Percentiles rank a stretch among this genome's conserved stretches.
phyloP scores from a whole-genome alignment of 2,888 invertebrate species.

The Dasypogon diadema region DNA sequence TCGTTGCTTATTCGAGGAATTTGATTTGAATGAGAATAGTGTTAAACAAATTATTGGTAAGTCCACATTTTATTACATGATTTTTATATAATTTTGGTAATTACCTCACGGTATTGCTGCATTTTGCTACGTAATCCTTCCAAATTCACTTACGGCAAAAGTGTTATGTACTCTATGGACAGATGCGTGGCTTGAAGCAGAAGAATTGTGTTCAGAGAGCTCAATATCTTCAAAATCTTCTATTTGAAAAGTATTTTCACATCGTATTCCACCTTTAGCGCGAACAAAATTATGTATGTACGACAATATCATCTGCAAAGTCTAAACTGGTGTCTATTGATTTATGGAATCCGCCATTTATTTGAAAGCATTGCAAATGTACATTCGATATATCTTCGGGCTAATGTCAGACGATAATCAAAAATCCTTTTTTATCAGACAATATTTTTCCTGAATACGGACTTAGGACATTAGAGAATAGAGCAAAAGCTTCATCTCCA shows the following conservation, averaged over 20 bases:
- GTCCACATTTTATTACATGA: too few relatives aligned
- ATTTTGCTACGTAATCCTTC: too few relatives aligned
- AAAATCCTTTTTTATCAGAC: not conserved
- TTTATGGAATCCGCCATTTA: constrained; percentile 57
- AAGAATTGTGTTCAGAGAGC: not conserved
- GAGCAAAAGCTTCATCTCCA: not conserved
- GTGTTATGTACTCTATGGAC: not conserved
- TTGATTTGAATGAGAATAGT: not conserved
- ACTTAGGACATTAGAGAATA: not conserved
- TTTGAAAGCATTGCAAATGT: constrained; percentile 57
- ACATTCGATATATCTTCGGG: constrained; percentile 47
- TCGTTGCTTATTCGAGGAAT: not conserved
- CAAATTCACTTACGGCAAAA: not conserved
- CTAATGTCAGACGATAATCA: constrained; percentile 37
- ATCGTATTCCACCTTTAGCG: constrained; percentile 43
- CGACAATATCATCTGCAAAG: constrained; percentile 46
- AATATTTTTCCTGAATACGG: not conserved
- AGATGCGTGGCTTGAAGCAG: too few relatives aligned
- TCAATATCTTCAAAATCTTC: not conserved
- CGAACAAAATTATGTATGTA: constrained; percentile 56
- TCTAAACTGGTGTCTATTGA: constrained; percentile 54
- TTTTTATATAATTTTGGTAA: too few relatives aligned
- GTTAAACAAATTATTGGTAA: too few relatives aligned
- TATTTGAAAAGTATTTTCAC: constrained; percentile 32
- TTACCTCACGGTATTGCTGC: too few relatives aligned